phyloP scores from a whole-genome alignment of 2,797 vertebrate species.

The Sphenodon punctatus region DNA sequence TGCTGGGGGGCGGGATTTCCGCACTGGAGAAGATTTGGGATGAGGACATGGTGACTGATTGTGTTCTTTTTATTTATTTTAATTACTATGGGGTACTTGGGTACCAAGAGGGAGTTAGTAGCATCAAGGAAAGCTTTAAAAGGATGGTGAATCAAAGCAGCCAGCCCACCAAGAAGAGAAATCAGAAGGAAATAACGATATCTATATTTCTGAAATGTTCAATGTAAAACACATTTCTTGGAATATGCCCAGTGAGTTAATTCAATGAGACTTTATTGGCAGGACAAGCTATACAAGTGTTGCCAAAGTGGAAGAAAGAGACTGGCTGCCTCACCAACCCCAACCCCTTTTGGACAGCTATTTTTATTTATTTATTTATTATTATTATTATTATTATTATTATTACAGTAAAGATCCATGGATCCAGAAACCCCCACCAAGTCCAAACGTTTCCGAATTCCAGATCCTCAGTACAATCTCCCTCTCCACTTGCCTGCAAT shows the following conservation, averaged over 20 bases:
- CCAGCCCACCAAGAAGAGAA: background rate
- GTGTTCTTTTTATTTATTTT: background rate
- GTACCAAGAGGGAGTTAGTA: background rate
- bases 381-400: too few species aligned
- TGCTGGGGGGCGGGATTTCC: fast-evolving
- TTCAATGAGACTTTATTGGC: too few species aligned
- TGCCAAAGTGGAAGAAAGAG: too few species aligned
- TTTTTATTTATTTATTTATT: too few species aligned
- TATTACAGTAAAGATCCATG: too few species aligned
- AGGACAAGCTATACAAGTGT: too few species aligned
- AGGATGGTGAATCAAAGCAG: fast-evolving
- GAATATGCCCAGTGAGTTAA: background rate
- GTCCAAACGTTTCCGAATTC: too few species aligned
- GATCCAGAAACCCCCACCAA: too few species aligned
- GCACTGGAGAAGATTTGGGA: fast-evolving
- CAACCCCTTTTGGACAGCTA: background rate
- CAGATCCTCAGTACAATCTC: too few species aligned
- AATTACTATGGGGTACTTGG: background rate
- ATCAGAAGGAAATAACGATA: background rate
- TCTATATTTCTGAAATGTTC: too few species aligned
- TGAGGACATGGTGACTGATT: background rate
- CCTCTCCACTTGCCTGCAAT: too few species aligned
- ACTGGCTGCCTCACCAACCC: background rate
- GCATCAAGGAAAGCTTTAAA: background rate
- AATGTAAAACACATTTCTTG: background rate